Percentiles rank a stretch among this genome's conserved stretches.
Conservation (phyloP, 2,797 vertebrate species). For the Eurystomus glaucurus region DNA sequence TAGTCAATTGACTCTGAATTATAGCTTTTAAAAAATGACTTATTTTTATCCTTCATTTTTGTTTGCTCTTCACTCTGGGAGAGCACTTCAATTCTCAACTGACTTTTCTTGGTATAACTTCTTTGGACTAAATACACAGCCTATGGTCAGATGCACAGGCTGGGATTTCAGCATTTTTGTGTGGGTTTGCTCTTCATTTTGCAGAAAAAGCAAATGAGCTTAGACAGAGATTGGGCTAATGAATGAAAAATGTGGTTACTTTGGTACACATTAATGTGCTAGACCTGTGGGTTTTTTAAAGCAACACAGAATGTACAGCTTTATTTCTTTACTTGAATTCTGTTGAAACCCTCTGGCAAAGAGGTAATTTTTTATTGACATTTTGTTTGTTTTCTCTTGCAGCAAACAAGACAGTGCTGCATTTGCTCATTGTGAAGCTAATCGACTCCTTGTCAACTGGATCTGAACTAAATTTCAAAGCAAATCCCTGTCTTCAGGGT, state of each 20-base stretch:
- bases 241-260: conserved; percentile 33
- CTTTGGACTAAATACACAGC: background rate
- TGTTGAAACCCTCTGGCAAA: conserved; percentile 60
- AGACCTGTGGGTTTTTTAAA: conserved; percentile 5
- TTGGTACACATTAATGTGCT: background rate
- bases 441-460: conserved; percentile 72
- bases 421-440: conserved; percentile 64
- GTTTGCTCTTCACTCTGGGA: background rate
- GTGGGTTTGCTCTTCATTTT: conserved; percentile 22
- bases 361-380: conserved; percentile 70
- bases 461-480: conserved; percentile 62
- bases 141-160: background rate
- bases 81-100: background rate
- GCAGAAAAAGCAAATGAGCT: conserved; percentile 37
- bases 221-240: conserved; percentile 28
- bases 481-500: conserved; percentile 56
- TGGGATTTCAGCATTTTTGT: conserved; percentile 3
- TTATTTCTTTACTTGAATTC: conserved; percentile 50
- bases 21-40: background rate
- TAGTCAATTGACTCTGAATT: background rate
- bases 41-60: background rate
- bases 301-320: conserved; percentile 2
- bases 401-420: conserved; percentile 73
- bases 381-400: conserved; percentile 71
- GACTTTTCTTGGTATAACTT: background rate